Evolutionary conservation across 1,140 invertebrate genomes (phyloP).

Genomic region (Drosophila athabasca): DNA sequence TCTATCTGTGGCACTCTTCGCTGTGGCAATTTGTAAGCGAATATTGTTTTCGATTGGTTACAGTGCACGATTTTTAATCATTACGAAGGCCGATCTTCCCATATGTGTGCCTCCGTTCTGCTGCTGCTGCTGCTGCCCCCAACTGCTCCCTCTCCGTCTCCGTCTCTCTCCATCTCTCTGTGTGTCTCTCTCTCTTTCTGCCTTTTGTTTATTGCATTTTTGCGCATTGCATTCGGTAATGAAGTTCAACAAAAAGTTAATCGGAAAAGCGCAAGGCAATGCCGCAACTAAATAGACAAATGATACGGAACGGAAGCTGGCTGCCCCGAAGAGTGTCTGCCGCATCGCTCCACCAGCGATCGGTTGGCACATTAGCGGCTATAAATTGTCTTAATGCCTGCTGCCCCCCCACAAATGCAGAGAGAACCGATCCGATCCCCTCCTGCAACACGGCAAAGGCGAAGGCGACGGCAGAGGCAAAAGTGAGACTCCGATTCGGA

Average conservation of each 20-base stretch:
- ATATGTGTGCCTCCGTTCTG: constrained; percentile 30
- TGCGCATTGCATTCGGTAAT: constrained; percentile 58
- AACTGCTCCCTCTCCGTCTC: neutral
- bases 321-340: constrained; percentile 33
- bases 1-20: constrained; percentile 60
- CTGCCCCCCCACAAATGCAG: constrained; percentile 13
- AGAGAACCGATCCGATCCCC: constrained; percentile 1
- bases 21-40: constrained; percentile 67
- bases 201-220: constrained; percentile 73
- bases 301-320: constrained; percentile 81
- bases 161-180: neutral
- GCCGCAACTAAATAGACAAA: constrained; percentile 82
- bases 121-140: constrained; percentile 29
- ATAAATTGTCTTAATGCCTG: constrained; percentile 82
- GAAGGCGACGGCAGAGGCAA: neutral
- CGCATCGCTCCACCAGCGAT: constrained; percentile 43
- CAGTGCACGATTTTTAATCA: constrained; percentile 77
- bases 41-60: constrained; percentile 72
- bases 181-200: constrained; percentile 36
- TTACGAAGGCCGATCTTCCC: constrained; percentile 50
- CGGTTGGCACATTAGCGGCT: constrained; percentile 82
- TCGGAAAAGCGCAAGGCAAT: constrained; percentile 70
- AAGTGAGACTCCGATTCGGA: constrained; percentile 1
- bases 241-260: constrained; percentile 82
- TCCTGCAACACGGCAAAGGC: constrained; percentile 1